phyloP scores from a whole-genome alignment of 2,888 invertebrate genomes.

The Embidobia sp. region DNA sequence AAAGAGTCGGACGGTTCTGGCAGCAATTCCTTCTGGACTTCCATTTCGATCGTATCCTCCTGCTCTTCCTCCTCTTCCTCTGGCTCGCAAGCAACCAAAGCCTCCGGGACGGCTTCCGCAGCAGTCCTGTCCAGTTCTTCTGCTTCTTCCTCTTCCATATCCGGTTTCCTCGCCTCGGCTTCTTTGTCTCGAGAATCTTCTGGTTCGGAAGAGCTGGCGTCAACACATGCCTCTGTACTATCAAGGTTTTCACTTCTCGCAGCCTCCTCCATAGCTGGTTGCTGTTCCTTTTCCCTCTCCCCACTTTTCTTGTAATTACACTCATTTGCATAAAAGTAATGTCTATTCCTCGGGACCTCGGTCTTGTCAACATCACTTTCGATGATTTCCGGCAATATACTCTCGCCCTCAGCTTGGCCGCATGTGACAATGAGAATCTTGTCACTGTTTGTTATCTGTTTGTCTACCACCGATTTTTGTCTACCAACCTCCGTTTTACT shows the following conservation, averaged over 20 bases:
- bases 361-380: slow-evolving; percentile 61
- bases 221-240: too few species aligned
- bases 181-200: slow-evolving; percentile 3
- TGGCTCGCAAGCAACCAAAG: background rate
- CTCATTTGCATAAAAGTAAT: slow-evolving; percentile 32
- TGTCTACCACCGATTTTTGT: too few species aligned
- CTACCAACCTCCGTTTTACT: too few species aligned
- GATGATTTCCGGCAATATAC: slow-evolving; percentile 73
- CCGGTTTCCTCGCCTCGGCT: slow-evolving; percentile 25
- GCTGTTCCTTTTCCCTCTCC: background rate
- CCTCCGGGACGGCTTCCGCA: background rate
- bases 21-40: slow-evolving; percentile 33
- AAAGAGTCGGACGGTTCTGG: slow-evolving; percentile 15
- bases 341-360: background rate
- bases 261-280: slow-evolving; percentile 13
- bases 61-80: slow-evolving; percentile 4
- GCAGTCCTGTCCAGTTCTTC: background rate
- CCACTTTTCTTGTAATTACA: background rate
- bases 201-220: too few species aligned
- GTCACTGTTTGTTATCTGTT: too few species aligned
- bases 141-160: slow-evolving; percentile 1
- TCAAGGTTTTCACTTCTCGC: too few species aligned
- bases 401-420: slow-evolving; percentile 74
- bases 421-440: slow-evolving; percentile 69
- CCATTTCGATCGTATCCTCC: slow-evolving; percentile 17